Conservation (phyloP, 53 echinoderm and acorn worm genomes). For the Holothuria leucospilota region DNA sequence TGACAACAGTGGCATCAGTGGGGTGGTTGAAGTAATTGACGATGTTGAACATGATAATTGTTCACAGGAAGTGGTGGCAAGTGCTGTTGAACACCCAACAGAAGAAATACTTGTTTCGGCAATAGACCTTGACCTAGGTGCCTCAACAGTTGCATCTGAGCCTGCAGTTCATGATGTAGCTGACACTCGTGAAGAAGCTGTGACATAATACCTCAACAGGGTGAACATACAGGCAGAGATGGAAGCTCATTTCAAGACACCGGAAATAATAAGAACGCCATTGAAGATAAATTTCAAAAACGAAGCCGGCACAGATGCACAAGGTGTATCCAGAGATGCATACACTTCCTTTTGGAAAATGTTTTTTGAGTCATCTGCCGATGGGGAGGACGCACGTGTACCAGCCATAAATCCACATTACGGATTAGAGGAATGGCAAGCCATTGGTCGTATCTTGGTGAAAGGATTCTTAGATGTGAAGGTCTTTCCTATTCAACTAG, state of each 20-base stretch:
- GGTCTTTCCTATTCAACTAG: constrained; percentile 59
- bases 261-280: constrained; percentile 25
- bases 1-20: no score
- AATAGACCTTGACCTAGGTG: no score
- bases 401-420: constrained; percentile 51
- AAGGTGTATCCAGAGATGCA: constrained; percentile 53
- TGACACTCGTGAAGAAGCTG: no score
- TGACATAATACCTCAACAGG: no score
- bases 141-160: no score
- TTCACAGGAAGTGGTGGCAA: no score
- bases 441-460: constrained; percentile 56
- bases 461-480: constrained; percentile 62
- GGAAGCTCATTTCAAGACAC: constrained; percentile 37
- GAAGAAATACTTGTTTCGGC: no score
- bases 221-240: no score
- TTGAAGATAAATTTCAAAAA: constrained; percentile 55
- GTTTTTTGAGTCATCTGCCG: constrained; percentile 46
- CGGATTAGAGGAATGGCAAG: constrained; percentile 58
- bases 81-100: no score
- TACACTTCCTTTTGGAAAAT: constrained; percentile 57
- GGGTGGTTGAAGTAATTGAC: no score
- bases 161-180: no score
- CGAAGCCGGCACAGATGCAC: constrained; percentile 46
- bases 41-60: no score
- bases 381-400: constrained; percentile 52